Base-by-base conservation (phyloP, 2,888 invertebrate species). In the Therioaphis trifolii region DNA sequence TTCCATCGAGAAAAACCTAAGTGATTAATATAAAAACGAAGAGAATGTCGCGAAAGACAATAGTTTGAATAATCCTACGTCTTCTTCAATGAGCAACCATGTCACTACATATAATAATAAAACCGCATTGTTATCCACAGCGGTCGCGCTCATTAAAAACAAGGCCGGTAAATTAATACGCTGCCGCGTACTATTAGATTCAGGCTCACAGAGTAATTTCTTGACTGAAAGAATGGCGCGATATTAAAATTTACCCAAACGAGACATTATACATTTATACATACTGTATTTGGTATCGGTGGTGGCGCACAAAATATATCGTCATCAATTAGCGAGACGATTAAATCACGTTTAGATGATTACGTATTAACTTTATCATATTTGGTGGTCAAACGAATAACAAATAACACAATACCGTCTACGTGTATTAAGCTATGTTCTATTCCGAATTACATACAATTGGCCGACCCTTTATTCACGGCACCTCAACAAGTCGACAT, bases 201-300 rank as follows among this genome's bases (percentile, higher is more conserved):
- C 27, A 9, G 71, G 71, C 11, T 71, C 46, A 7, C 71, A 71
- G 46, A 71, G 46, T 18, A 71, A 71, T 46, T 71, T 71, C 46
- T 24, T 71, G 9, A 46, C 71, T 4, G 46, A 71, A 21, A 24
- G 14, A 46, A 68, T 68, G 40, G 40, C 68, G 3, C 18, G n/a
- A 46, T 14, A 11, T 46, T 61, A 3, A 61, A 61, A 27, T 61
- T 27, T 3, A 27, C 14, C 18, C 11, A 61, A 61, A 14, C 24
- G 27, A 61, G 27, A 61, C 14, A 46, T 40, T 40, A 21, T 40
- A 40, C 21, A 4, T 4, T 5, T n/a, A n/a, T n/a, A n/a, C n/a
- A n/a, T n/a, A n/a, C n/a, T n/a, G n/a, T 68, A 12, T 68, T 40
- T 40, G n/a, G 68, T 21, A 40, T 68, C 18, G 4, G 40, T 4